Percentiles rank a stretch among this genome's conserved stretches.
Evolutionary conservation across 2,113 vertebrate species (phyloP).

Genomic region (Lampris incognitus): DNA sequence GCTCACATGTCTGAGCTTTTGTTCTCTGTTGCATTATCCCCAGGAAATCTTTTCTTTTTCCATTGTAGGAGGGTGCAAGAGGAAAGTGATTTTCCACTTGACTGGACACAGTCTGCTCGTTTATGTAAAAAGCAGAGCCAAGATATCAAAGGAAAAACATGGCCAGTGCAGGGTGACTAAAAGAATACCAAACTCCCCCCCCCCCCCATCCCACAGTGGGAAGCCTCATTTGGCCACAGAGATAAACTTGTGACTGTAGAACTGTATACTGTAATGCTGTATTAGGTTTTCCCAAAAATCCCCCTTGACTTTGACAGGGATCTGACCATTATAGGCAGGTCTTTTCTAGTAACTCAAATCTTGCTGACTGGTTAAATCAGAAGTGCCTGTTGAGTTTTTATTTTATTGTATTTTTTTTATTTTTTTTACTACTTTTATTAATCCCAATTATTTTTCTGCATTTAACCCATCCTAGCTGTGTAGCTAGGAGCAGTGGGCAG

Average conservation of each 20-base stretch:
- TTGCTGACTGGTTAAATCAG: neutral
- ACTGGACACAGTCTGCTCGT: slow-evolving; percentile 56
- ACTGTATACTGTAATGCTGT: neutral
- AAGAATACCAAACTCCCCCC: slow-evolving; percentile 35
- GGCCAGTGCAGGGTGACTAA: slow-evolving; percentile 26
- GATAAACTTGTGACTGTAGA: neutral
- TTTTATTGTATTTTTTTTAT: too few relatives aligned
- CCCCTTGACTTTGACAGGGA: too few relatives aligned
- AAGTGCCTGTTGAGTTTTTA: neutral
- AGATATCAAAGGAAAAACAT: slow-evolving; percentile 31
- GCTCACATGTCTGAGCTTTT: slow-evolving; percentile 44
- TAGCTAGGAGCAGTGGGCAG: too few relatives aligned
- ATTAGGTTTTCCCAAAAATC: too few relatives aligned
- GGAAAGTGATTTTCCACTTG: slow-evolving; percentile 76
- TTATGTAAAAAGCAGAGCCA: slow-evolving; percentile 49
- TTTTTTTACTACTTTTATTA: too few relatives aligned
- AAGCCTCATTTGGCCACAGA: slow-evolving; percentile 40
- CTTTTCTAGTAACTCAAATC: too few relatives aligned
- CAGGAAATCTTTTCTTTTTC: slow-evolving; percentile 28
- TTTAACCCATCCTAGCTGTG: too few relatives aligned
- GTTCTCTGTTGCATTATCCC: slow-evolving; percentile 14
- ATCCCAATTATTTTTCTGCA: too few relatives aligned
- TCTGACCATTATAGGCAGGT: too few relatives aligned
- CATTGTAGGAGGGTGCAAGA: slow-evolving; percentile 33
- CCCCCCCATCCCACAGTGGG: slow-evolving; percentile 27